A percentile compares a stretch with the other conserved stretches of the same genome.
These are phyloP conservation scores for Rhinolophus sinicus DNA, from an alignment of 2,113 vertebrate species.

Conservation along the genomic window DNA sequence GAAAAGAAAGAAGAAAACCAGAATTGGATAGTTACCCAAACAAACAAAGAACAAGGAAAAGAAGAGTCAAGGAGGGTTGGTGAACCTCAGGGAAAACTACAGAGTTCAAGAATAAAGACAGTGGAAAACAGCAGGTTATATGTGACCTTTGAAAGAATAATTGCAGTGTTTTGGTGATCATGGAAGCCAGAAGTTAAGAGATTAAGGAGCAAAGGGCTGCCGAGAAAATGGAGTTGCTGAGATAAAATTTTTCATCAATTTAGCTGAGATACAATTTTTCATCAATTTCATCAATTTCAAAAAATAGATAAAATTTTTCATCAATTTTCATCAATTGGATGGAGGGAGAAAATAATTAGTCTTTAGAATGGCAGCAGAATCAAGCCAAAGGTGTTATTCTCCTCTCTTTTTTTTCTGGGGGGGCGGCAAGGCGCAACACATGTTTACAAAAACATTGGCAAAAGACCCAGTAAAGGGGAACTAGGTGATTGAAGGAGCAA, in stretches of 20 bases:
- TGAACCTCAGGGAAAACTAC: constrained; percentile 2
- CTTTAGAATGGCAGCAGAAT: background rate
- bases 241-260: background rate
- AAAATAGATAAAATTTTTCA: background rate
- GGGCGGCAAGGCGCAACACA: no score
- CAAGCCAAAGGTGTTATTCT: background rate
- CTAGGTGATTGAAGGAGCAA: background rate
- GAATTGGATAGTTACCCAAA: constrained; percentile 39
- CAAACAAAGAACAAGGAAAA: background rate
- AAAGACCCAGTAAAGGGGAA: background rate
- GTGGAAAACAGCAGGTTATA: background rate
- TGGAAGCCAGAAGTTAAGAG: background rate
- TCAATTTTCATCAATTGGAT: constrained; percentile 5
- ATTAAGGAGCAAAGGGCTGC: constrained; percentile 19
- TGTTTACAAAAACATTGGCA: background rate
- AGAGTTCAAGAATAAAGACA: constrained; percentile 38
- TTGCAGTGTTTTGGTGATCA: background rate
- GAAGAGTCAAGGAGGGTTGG: background rate
- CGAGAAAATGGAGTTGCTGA: constrained; percentile 48
- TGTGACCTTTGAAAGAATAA: constrained; percentile 26
- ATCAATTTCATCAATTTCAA: background rate
- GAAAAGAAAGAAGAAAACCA: constrained; percentile 10
- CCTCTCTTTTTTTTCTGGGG: background rate
- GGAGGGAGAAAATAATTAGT: constrained; percentile 30
- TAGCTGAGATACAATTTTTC: no score